Evolutionary conservation across 2,113 vertebrate species (phyloP).

Genomic region (Dendropsophus ebraccatus): DNA sequence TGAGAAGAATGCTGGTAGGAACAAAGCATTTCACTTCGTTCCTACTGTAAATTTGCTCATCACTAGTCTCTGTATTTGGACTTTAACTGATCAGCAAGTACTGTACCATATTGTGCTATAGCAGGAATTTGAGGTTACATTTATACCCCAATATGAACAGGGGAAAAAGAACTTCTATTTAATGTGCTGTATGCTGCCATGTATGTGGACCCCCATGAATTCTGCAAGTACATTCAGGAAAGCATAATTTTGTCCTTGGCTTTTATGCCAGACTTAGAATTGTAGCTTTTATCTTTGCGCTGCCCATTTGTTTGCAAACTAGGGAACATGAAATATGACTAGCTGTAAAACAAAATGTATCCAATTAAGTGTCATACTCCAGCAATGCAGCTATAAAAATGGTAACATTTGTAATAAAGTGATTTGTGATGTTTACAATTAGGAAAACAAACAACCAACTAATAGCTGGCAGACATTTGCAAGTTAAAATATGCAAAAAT

Average conservation of each 20-base stretch:
- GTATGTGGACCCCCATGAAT: neutral
- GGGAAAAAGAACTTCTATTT: neutral
- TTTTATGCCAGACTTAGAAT: neutral
- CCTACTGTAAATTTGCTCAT: too few species aligned
- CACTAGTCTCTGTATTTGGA: too few species aligned
- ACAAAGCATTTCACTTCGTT: too few species aligned
- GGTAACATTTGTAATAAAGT: conserved; percentile 30
- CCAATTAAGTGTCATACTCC: conserved; percentile 39
- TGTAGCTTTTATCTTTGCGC: conserved; percentile 6
- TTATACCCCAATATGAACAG: too few species aligned
- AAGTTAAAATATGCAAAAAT: conserved; percentile 44
- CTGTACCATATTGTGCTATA: too few species aligned
- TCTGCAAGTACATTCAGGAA: neutral
- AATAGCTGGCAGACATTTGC: conserved; percentile 33
- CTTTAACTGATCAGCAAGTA: too few species aligned
- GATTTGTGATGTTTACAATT: conserved; percentile 47
- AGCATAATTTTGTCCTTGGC: conserved; percentile 3
- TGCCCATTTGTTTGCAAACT: conserved; percentile 28
- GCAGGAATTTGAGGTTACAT: too few species aligned
- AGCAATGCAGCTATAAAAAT: conserved; percentile 29
- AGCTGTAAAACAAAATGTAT: conserved; percentile 26
- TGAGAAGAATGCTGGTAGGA: too few species aligned
- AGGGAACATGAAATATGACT: conserved; percentile 25
- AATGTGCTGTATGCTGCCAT: neutral
- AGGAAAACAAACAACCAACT: conserved; percentile 38